Base-by-base conservation (phyloP, 2,113 vertebrate species). In the Pteruthius melanotis region DNA sequence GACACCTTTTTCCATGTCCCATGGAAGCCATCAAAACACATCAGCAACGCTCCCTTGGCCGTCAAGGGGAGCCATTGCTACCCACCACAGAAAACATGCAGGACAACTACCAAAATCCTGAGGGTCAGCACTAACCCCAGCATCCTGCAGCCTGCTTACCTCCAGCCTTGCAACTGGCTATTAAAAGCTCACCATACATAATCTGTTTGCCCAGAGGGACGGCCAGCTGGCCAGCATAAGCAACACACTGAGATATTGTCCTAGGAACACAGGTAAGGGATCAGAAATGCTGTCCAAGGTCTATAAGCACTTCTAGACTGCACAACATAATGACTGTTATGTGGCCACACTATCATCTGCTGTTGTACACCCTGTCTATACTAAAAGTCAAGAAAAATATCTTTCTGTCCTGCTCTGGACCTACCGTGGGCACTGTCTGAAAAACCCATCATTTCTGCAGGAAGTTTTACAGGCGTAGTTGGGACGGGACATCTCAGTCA, bases 221-320 rank as follows among this genome's bases (percentile, higher is more conserved):
- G 19, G 17, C 26, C 19, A 56, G 6, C 39, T 23, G 72, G 24
- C 53, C 2, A 1, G 27, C 40, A 59, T 0, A 11, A 0, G 0
- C 22, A 66, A 23, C 40, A 30, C 50, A 16, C 31, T 6, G 15
- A 72, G 39, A 37, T 47, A 28, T 1, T 39, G 39, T 24, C 54
- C 44, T 74, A 64, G 18, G 23, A 82, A 69, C 1, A 0, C 20
- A 47, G 1, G 7, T 30, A 78, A 44, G 30, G 37, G 12, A 59
- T 65, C 31, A 45, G 33, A 90, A 83, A 69, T 16, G 21, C 45
- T 70, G 61, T 44, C 49, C 82, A 69, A 90, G 24, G 39, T 15
- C 31, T 11, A 19, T 0, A 1, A 74, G n/a, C 15, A 37, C n/a
- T 26, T 54, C 33, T 10, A 50, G 7, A 10, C 57, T 66, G 13